Conservation (phyloP, 1,140 invertebrate genomes). For the Aphidius ervi region DNA sequence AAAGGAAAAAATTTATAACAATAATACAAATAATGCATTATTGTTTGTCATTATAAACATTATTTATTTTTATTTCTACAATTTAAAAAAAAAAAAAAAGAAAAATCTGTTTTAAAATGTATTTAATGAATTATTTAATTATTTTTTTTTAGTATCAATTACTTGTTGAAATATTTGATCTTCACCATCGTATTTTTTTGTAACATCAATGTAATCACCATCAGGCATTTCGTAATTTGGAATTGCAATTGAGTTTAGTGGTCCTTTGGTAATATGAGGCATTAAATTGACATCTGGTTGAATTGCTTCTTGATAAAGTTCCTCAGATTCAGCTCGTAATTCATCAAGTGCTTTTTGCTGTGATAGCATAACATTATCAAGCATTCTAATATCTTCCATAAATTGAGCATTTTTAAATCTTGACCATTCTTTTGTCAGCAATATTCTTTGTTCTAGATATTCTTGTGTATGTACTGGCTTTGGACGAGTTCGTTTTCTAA, state of each 20-base stretch:
- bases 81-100: too few relatives aligned
- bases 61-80: too few relatives aligned
- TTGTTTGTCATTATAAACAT: too few relatives aligned
- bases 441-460: slow-evolving; percentile 54
- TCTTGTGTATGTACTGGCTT: slow-evolving; percentile 46
- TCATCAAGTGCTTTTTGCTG: slow-evolving; percentile 76
- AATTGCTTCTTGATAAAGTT: slow-evolving; percentile 78
- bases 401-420: slow-evolving; percentile 64
- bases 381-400: slow-evolving; percentile 59
- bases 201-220: slow-evolving; percentile 79
- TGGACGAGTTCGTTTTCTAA: slow-evolving; percentile 57
- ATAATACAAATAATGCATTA: too few relatives aligned
- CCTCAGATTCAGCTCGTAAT: slow-evolving; percentile 71
- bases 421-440: slow-evolving; percentile 70
- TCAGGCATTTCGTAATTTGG: slow-evolving; percentile 72
- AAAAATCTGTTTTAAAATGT: too few relatives aligned
- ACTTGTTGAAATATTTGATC: slow-evolving; percentile 8
- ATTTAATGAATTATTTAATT: too few relatives aligned
- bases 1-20: too few relatives aligned
- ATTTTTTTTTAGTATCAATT: too few relatives aligned
- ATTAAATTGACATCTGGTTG: slow-evolving; percentile 70
- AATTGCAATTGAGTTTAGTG: slow-evolving; percentile 74
- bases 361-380: slow-evolving; percentile 63
- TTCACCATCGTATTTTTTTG: slow-evolving; percentile 62
- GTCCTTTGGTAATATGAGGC: slow-evolving; percentile 64